Conservation (phyloP, 2,888 invertebrate genomes). For the Slavum lentiscoides region DNA sequence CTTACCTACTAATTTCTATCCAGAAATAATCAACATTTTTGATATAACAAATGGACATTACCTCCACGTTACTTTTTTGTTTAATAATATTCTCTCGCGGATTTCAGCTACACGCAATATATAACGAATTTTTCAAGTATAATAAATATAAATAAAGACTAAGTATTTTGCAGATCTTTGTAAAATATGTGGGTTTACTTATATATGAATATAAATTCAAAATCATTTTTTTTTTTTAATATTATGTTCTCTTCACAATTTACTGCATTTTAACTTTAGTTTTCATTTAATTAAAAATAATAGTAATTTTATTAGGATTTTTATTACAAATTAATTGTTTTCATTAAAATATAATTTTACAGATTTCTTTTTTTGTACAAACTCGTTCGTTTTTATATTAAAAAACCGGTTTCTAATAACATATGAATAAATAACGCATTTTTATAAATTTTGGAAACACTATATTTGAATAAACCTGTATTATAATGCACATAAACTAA, state of each 20-base stretch:
- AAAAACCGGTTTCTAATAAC: too few species aligned
- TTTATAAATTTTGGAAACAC: not conserved
- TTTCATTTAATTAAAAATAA: not conserved
- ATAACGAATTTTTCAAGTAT: slow-evolving; percentile 24
- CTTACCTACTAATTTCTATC: slow-evolving; percentile 11
- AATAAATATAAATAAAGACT: slow-evolving; percentile 19
- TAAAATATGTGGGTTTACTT: not conserved
- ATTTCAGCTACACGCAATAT: not conserved
- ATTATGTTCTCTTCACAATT: not conserved
- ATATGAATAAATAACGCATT: too few species aligned
- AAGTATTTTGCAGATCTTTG: not conserved
- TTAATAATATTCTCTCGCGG: slow-evolving; percentile 36
- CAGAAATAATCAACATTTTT: slow-evolving; percentile 19
- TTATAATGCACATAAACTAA: not conserved
- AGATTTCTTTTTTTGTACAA: too few species aligned
- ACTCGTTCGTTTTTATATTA: too few species aligned
- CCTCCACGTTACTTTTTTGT: slow-evolving; percentile 31
- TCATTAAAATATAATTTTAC: too few species aligned
- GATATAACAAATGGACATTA: slow-evolving; percentile 8
- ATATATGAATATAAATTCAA: not conserved
- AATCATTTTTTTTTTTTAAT: not conserved
- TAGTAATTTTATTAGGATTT: not conserved
- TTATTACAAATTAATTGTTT: too few species aligned
- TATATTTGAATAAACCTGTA: not conserved
- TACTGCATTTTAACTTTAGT: not conserved